A percentile compares a stretch with the other conserved stretches of the same genome.
phyloP scores from a whole-genome alignment of 2,797 vertebrate species.

The Lacerta agilis region DNA sequence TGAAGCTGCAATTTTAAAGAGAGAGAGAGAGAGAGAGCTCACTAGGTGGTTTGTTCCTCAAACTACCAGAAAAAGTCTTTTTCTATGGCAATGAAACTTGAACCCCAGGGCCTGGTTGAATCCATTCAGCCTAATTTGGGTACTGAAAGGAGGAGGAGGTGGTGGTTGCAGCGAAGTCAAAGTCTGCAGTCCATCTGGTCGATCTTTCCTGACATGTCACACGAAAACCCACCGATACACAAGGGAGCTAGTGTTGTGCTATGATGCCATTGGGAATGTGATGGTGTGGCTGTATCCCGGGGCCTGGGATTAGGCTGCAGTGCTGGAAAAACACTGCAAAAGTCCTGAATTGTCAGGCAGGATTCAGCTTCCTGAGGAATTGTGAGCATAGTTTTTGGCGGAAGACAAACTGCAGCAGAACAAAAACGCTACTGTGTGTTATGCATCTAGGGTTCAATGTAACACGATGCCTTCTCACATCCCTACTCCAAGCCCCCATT shows the following conservation, averaged over 20 bases:
- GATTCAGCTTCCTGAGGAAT: not conserved
- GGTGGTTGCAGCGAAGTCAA: too few relatives aligned
- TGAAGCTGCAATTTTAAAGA: slow-evolving; percentile 36
- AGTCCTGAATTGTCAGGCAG: not conserved
- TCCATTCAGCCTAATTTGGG: not conserved
- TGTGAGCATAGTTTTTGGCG: too few relatives aligned
- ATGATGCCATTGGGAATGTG: slow-evolving; percentile 10
- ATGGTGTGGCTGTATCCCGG: not conserved
- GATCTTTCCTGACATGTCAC: not conserved
- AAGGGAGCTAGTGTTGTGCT: slow-evolving; percentile 18
- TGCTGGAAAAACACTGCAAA: too few relatives aligned
- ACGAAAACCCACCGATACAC: not conserved
- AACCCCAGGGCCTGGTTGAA: not conserved
- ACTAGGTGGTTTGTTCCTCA: slow-evolving; percentile 51
- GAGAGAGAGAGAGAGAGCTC: slow-evolving; percentile 11
- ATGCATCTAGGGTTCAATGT: too few relatives aligned
- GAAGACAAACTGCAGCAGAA: too few relatives aligned
- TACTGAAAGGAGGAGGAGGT: not conserved
- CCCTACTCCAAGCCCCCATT: too few relatives aligned
- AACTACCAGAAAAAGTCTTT: slow-evolving; percentile 11
- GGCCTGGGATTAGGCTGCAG: not conserved
- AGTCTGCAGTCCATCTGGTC: slow-evolving; percentile 22
- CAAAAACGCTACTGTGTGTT: too few relatives aligned
- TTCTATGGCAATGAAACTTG: slow-evolving; percentile 21
- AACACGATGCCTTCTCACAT: too few relatives aligned